These are phyloP conservation scores for Drosophila carrolli DNA, from an alignment of 1,140 invertebrate species.

Conservation along the genomic window DNA sequence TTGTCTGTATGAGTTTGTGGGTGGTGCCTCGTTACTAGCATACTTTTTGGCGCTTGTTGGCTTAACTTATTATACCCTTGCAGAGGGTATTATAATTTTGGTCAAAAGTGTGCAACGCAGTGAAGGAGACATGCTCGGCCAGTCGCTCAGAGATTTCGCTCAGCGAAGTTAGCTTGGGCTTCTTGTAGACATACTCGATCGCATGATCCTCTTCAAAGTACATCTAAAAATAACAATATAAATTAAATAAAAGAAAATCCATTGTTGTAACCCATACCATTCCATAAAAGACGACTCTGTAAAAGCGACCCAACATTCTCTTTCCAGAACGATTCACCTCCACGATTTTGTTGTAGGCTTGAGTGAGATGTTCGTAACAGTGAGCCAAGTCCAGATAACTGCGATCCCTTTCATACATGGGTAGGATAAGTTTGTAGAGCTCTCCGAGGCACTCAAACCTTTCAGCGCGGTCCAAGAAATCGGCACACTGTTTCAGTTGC, in stretches of 20 bases:
- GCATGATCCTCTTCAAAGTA: conserved; percentile 97
- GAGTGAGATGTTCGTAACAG: conserved; percentile 91
- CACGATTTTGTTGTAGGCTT: conserved; percentile 93
- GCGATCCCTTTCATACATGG: conserved; percentile 94
- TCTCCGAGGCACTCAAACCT: conserved; percentile 95
- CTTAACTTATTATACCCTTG: conserved; percentile 64
- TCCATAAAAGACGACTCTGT: conserved; percentile 93
- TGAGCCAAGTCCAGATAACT: conserved; percentile 92
- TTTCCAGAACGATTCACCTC: conserved; percentile 94
- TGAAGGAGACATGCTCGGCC: too few species aligned
- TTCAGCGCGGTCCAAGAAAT: conserved; percentile 93
- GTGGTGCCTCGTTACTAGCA: conserved; percentile 13
- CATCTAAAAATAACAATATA: conserved; percentile 85
- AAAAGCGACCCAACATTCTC: conserved; percentile 95
- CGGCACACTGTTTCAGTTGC: conserved; percentile 92
- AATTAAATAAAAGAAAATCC: neutral
- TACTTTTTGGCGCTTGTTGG: conserved; percentile 47
- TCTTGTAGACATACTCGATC: conserved; percentile 97
- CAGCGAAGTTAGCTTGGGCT: conserved; percentile 96
- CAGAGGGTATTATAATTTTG: too few species aligned
- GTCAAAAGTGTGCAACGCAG: too few species aligned
- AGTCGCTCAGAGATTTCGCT: conserved; percentile 96
- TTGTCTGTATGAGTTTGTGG: conserved; percentile 9
- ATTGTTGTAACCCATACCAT: conserved; percentile 85
- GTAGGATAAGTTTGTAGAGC: conserved; percentile 95